Evolutionary conservation across 2,113 vertebrate species (phyloP).

Genomic region (Pipa parva): DNA sequence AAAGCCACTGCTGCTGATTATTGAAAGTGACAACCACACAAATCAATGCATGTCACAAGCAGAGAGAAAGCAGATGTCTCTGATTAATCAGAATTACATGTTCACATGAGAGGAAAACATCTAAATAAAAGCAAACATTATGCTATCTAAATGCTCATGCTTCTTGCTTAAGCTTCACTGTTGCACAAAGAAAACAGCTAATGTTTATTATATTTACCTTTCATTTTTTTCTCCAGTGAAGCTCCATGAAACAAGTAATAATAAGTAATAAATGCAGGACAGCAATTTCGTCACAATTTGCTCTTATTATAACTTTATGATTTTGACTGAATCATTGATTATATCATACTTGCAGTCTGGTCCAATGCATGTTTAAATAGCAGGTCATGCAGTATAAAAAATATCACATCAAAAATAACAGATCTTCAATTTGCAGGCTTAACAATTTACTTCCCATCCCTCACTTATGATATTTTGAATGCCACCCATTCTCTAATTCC

Average conservation of each 20-base stretch:
- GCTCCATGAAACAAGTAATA: neutral
- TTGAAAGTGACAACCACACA: conserved; percentile 59
- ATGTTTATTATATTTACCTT: neutral
- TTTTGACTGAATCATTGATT: conserved; percentile 9
- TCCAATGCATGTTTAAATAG: conserved; percentile 17
- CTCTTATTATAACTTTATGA: neutral
- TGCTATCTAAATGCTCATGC: conserved; percentile 26
- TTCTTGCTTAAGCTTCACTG: neutral
- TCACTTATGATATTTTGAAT: too few relatives aligned
- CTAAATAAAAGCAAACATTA: conserved; percentile 54
- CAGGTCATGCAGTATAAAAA: too few relatives aligned
- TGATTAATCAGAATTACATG: conserved; percentile 74
- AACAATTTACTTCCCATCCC: too few relatives aligned
- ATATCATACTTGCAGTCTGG: neutral
- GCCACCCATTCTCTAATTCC: too few relatives aligned
- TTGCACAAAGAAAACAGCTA: conserved; percentile 1
- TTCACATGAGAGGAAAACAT: conserved; percentile 51
- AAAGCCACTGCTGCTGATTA: conserved; percentile 55
- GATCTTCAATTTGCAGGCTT: too few relatives aligned
- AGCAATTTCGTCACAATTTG: neutral
- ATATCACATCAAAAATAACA: too few relatives aligned
- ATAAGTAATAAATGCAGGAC: neutral
- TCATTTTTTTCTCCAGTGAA: neutral
- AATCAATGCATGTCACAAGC: conserved; percentile 63
- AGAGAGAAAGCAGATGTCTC: conserved; percentile 63